Conservation (phyloP, 2,888 invertebrate genomes). For the Tenthredo livida region DNA sequence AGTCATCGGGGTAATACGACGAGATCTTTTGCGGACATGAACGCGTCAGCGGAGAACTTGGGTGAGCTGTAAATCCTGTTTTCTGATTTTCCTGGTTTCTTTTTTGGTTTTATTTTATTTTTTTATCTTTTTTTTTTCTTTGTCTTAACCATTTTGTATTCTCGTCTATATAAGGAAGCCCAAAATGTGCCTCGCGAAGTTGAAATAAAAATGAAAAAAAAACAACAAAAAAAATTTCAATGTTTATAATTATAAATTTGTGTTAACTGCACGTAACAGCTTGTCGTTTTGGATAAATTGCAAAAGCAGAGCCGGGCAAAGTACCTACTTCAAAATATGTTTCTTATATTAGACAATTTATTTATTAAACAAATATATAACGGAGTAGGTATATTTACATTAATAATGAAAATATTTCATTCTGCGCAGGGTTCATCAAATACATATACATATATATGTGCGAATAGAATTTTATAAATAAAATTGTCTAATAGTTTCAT, state of each 20-base stretch:
- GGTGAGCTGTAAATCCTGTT: conserved; percentile 77
- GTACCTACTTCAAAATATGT: background rate
- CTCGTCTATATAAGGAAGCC: background rate
- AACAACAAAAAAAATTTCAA: background rate
- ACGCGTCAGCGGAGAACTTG: conserved; percentile 88
- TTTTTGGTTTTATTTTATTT: background rate
- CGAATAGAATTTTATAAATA: background rate
- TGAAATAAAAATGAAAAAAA: background rate
- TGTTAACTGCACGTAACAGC: conserved; percentile 17
- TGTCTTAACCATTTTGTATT: background rate
- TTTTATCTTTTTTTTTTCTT: background rate
- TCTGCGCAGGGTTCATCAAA: background rate
- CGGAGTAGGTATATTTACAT: background rate
- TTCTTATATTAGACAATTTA: background rate
- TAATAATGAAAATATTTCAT: background rate
- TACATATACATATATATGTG: too few species aligned
- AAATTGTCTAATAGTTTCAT: conserved; percentile 4
- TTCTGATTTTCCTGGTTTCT: background rate
- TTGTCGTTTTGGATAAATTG: conserved; percentile 20
- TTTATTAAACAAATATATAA: background rate
- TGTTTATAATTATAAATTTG: background rate
- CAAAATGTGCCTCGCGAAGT: conserved; percentile 23
- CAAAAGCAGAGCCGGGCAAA: conserved; percentile 16
- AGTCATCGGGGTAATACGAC: conserved; percentile 77
- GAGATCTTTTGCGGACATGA: conserved; percentile 85